Base-by-base conservation (phyloP, 2,113 vertebrate species). In the Numenius arquata region DNA sequence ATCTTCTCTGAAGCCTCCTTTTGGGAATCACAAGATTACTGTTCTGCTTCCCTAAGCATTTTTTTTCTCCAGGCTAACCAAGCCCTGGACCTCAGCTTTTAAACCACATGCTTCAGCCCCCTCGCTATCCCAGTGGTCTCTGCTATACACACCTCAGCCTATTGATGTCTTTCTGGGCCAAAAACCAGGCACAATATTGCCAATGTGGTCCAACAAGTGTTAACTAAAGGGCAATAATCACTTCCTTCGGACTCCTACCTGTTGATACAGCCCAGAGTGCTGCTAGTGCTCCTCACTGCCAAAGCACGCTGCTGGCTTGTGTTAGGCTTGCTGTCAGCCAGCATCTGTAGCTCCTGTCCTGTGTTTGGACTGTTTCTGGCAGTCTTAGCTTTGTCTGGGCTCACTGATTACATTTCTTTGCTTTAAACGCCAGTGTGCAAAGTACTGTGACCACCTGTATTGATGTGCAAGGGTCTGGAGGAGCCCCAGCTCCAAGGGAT, bases 271-370 rank as follows among this genome's bases (percentile, higher is more conserved):
- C 41, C 23, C 15, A 47, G 34, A n/a, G 12, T 70, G 30, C 36
- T 85, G 29, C 27, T n/a, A 26, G 26, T 14, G 21, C 20, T 84
- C 9, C 29, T 72, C 16, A 12, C 23, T 68, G 53, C 65, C 55
- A 23, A 61, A 45, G 15, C n/a, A 25, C 0, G 0, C 43, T 73
- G 12, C 30, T 86, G 48, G 40, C 43, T 96, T 1, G 0, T 41
- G 25, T 58, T 45, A 41, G 22, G 7, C 29, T 67, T 80, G 26
- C n/a, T 78, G 41, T 55, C 22, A 6, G 9, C 41, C 9, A 73
- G 15, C 15, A 29, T 38, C 61, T 67, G 2, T 30, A 67, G 56
- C 11, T 59, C 18, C 11, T 91, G n/a, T 36, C 40, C 43, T 1
- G 0, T 72, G 29, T 43, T 43, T 30, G 29, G 19, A 32, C 20